These are phyloP conservation scores for Platerodrilus igneus DNA, from an alignment of 2,888 invertebrate species.

Conservation along the genomic window DNA sequence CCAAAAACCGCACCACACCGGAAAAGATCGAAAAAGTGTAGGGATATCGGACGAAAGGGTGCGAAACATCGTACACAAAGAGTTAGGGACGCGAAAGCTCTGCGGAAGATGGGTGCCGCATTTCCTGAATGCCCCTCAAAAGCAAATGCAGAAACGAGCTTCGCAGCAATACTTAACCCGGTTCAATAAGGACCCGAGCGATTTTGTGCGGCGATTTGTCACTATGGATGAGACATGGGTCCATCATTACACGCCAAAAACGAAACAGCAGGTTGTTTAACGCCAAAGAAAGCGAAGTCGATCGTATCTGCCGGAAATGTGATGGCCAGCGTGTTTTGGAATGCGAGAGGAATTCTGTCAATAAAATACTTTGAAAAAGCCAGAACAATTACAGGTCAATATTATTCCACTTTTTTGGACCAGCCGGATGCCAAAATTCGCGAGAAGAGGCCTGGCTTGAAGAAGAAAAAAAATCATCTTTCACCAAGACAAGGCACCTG, in stretches of 20 bases:
- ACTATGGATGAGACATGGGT: slow-evolving; percentile 32
- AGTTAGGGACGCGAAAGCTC: too few relatives aligned
- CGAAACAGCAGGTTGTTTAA: slow-evolving; percentile 23
- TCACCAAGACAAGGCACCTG: too few relatives aligned
- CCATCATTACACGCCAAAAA: slow-evolving; percentile 27
- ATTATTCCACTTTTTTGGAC: slow-evolving; percentile 16
- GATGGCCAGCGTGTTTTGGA: slow-evolving; percentile 28
- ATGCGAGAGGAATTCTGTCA: slow-evolving; percentile 21
- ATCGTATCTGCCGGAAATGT: slow-evolving; percentile 22
- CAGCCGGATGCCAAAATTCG: slow-evolving; percentile 14
- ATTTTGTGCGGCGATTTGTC: too few relatives aligned
- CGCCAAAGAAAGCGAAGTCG: slow-evolving; percentile 26
- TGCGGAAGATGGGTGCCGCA: too few relatives aligned
- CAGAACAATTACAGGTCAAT: slow-evolving; percentile 22
- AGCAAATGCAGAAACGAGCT: too few relatives aligned
- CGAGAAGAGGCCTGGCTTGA: slow-evolving; percentile 22
- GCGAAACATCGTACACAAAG: too few relatives aligned
- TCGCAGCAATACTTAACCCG: too few relatives aligned
- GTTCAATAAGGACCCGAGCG: too few relatives aligned
- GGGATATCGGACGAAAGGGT: too few relatives aligned
- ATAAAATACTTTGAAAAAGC: slow-evolving; percentile 22
- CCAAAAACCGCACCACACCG: too few relatives aligned
- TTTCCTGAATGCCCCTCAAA: too few relatives aligned
- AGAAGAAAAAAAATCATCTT: slow-evolving; percentile 27
- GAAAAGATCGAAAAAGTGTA: too few relatives aligned